Evolutionary conservation across 2,797 vertebrate species (phyloP).

Genomic region (Coreius guichenoti): DNA sequence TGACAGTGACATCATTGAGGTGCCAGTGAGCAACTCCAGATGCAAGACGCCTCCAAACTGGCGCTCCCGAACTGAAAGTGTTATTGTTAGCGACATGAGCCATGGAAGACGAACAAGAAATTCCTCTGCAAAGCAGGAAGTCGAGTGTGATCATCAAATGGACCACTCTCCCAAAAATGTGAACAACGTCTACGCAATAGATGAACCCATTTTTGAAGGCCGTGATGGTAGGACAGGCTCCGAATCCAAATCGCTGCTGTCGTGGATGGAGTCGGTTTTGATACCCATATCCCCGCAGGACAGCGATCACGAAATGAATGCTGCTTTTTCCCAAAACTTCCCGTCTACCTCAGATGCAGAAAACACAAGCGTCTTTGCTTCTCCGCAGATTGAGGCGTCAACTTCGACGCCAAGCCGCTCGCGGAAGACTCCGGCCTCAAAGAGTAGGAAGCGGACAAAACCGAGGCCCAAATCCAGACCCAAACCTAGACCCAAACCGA

Average conservation of each 20-base stretch:
- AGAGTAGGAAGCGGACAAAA: conserved; percentile 43
- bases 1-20: conserved; percentile 77
- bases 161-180: conserved; percentile 12
- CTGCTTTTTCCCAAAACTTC: conserved; percentile 24
- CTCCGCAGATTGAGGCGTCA: conserved; percentile 5
- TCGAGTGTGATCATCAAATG: neutral
- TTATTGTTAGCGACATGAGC: neutral
- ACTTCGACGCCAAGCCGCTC: neutral
- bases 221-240: neutral
- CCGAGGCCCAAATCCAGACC: conserved; percentile 19
- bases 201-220: neutral
- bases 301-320: conserved; percentile 32
- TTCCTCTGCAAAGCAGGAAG: neutral
- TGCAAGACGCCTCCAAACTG: conserved; percentile 26
- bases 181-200: neutral
- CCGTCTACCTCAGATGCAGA: conserved; percentile 54
- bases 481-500: conserved; percentile 4
- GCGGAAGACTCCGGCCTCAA: neutral
- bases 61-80: neutral
- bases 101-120: neutral
- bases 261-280: conserved; percentile 26
- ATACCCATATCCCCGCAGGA: conserved; percentile 37
- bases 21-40: conserved; percentile 59
- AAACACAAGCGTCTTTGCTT: conserved; percentile 19
- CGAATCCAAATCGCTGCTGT: neutral